Conservation (phyloP, 1,140 invertebrate genomes). For the Drosophila sucinea region DNA sequence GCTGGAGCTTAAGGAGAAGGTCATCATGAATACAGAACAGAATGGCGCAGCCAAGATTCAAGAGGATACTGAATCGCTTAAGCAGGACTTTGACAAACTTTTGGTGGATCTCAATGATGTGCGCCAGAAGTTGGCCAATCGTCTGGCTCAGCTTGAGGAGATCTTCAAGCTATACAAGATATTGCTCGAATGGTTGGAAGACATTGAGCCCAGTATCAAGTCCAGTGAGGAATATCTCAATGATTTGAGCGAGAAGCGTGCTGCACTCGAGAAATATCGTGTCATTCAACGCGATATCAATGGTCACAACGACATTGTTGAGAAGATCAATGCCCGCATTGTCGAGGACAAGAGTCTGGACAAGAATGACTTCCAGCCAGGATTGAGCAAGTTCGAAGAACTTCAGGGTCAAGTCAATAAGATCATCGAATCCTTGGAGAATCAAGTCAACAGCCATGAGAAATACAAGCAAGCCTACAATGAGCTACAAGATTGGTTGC, state of each 20-base stretch:
- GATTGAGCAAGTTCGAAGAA: slow-evolving; percentile 88
- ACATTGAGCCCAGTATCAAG: slow-evolving; percentile 92
- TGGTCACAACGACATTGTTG: slow-evolving; percentile 89
- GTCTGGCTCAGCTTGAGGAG: slow-evolving; percentile 91
- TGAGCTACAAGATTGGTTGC: slow-evolving; percentile 94
- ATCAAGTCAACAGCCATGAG: slow-evolving; percentile 94
- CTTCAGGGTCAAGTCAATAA: slow-evolving; percentile 87
- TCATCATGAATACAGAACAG: slow-evolving; percentile 95
- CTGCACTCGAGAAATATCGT: slow-evolving; percentile 92
- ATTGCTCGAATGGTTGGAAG: slow-evolving; percentile 92
- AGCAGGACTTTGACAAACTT: slow-evolving; percentile 94
- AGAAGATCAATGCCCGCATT: slow-evolving; percentile 88
- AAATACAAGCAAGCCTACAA: slow-evolving; percentile 92
- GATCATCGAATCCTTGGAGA: slow-evolving; percentile 89
- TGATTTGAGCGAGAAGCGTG: slow-evolving; percentile 95
- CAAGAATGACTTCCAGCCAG: slow-evolving; percentile 87
- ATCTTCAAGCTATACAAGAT: slow-evolving; percentile 91
- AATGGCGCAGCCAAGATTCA: slow-evolving; percentile 93
- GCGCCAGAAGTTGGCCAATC: slow-evolving; percentile 88
- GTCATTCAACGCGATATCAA: slow-evolving; percentile 90
- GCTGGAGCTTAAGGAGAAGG: slow-evolving; percentile 95
- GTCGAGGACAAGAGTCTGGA: slow-evolving; percentile 87
- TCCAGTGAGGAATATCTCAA: slow-evolving; percentile 89
- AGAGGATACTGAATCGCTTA: slow-evolving; percentile 94
- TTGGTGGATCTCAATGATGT: slow-evolving; percentile 91